Percentiles rank a stretch among this genome's conserved stretches.
phyloP scores from a whole-genome alignment of 2,797 vertebrate species.

The Zonotrichia albicollis region DNA sequence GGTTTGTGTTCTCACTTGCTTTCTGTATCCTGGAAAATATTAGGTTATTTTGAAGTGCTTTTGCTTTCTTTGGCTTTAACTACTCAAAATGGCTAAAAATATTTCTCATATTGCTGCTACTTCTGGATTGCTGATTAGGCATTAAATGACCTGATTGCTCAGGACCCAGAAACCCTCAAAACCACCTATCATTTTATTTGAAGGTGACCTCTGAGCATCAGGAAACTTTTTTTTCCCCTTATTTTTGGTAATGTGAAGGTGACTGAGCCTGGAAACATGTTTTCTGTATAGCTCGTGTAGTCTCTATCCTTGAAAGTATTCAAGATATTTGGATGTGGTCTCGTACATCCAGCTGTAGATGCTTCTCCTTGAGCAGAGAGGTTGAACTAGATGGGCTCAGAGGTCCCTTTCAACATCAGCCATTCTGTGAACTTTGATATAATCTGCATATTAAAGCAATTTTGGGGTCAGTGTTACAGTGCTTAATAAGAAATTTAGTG shows the following conservation, averaged over 20 bases:
- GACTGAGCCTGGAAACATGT: not conserved
- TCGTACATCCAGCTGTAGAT: not conserved
- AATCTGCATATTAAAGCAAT: not conserved
- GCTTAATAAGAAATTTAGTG: not conserved
- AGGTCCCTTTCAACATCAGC: not conserved
- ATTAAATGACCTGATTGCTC: not conserved
- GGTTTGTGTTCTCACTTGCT: not conserved
- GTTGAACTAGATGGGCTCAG: not conserved
- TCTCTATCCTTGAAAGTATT: not conserved
- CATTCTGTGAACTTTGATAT: not conserved
- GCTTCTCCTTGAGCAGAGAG: not conserved
- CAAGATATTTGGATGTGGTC: not conserved
- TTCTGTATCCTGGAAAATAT: not conserved
- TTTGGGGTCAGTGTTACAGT: not conserved
- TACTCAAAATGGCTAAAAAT: not conserved
- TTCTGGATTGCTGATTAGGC: not conserved
- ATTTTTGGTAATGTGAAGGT: not conserved
- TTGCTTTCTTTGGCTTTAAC: not conserved
- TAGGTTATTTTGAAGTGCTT: not conserved
- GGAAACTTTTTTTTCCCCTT: fast-evolving
- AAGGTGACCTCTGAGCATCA: not conserved
- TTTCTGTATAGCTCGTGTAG: fast-evolving
- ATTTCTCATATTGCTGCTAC: not conserved
- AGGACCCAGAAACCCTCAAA: not conserved
- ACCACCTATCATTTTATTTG: not conserved